These are phyloP conservation scores for Erannis defoliaria DNA, from an alignment of 2,888 invertebrate genomes.

Conservation along the genomic window DNA sequence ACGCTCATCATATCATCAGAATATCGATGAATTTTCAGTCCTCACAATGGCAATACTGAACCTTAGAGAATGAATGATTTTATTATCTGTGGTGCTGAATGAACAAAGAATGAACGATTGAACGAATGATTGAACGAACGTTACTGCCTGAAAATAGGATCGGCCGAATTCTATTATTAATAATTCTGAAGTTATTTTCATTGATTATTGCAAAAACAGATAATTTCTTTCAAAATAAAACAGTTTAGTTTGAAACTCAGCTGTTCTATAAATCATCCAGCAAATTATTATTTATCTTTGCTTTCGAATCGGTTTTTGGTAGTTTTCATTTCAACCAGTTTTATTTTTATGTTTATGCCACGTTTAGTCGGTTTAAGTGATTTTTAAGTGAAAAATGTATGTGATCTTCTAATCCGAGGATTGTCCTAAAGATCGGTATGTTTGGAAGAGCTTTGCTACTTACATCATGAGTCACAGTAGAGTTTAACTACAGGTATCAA, in stretches of 20 bases:
- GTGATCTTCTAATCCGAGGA: constrained; percentile 43
- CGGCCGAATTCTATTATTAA: no score
- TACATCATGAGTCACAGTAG: constrained; percentile 26
- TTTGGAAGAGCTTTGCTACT: constrained; percentile 37
- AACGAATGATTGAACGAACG: no score
- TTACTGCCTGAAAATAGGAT: no score
- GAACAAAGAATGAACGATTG: no score
- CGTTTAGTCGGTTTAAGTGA: constrained; percentile 62
- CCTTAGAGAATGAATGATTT: no score
- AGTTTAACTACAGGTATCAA: constrained; percentile 33
- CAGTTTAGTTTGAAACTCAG: not conserved
- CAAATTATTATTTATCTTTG: not conserved
- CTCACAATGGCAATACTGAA: no score
- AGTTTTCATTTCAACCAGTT: constrained; percentile 56
- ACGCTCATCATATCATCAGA: no score
- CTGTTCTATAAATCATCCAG: not conserved
- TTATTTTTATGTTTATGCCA: constrained; percentile 64
- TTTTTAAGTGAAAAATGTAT: constrained; percentile 53
- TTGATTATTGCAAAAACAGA: no score
- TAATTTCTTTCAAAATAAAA: not conserved
- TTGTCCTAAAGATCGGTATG: constrained; percentile 34
- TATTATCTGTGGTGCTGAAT: no score
- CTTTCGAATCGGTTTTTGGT: not conserved
- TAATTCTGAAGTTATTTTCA: no score
- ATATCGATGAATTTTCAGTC: no score